Evolutionary conservation across 2,888 invertebrate species (phyloP), one percentile per base, ranked within the genome.

Genomic region (Eupithecia vulgata): DNA sequence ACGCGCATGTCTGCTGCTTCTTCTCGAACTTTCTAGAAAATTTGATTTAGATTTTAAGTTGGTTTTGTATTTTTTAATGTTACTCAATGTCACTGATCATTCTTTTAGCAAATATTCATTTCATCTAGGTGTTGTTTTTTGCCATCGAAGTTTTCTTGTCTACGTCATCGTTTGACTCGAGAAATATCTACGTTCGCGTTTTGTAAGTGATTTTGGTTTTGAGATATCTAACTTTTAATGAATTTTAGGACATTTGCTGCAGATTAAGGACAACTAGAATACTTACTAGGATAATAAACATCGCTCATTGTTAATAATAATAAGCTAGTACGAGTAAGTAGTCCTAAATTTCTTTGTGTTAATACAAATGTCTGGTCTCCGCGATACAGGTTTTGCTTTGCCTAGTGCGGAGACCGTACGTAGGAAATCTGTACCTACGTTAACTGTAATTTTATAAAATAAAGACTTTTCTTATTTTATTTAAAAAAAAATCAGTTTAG

Each of bases 1-100:
- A 96, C 95, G 21, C 97, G 95, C 94, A 97, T 96, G 78, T 95
- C 95, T 0, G 96, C 95, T 6, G 98, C 97, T 88, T 97, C 97
- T 59, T 95, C 95, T 78, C 97, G 96, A 0, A 97, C 96, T 83
- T 94, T 91, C 96, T 96, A 75, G 5, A 69, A 37, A 25, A n/a
- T 48, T 48, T 8, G 37, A 6, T 37, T 37, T 37, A 37, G 7
- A 6, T 37, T n/a, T 45, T 45, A 1, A 45, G 45, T 45, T 45
- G n/a, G 17, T 7, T n/a, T 45, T 45, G 45, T 45, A 45, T 45
- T 45, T 45, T 30, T 48, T n/a, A 0, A 48, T 48, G n/a, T 48
- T 5, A 8, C 7, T 48, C 42, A 42, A 42, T 15, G 13, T 15
- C n/a, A 48, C 6, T 42, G 42, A 42, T 13, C 8, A 48, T 48